phyloP scores from a whole-genome alignment of 2,888 invertebrate species.

The Coecobrya sp. region DNA sequence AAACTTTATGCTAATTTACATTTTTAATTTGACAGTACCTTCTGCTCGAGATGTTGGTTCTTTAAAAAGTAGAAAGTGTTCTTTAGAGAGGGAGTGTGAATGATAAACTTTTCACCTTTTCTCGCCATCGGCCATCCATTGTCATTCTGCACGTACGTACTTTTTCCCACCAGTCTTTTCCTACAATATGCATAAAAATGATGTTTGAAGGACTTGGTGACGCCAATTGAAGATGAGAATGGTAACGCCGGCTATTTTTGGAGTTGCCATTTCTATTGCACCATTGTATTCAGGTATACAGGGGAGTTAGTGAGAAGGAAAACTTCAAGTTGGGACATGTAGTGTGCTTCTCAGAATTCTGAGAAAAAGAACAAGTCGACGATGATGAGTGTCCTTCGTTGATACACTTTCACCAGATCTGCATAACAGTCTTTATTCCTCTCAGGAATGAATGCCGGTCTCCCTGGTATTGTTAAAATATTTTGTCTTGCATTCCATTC shows the following conservation, averaged over 20 bases:
- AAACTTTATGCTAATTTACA: background rate
- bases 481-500: constrained; percentile 3
- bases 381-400: constrained; percentile 46
- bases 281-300: background rate
- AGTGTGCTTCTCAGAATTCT: constrained; percentile 33
- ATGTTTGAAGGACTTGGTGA: background rate
- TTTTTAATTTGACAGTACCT: background rate
- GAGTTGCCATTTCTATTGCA: background rate
- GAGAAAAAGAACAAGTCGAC: background rate
- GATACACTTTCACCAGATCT: constrained; percentile 6
- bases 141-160: background rate
- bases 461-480: background rate
- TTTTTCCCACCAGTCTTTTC: background rate
- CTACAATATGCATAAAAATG: background rate
- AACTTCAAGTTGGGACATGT: constrained; percentile 35
- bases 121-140: background rate
- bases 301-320: background rate
- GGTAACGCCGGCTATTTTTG: background rate
- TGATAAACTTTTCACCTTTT: background rate
- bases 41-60: background rate
- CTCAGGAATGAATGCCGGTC: too few relatives aligned
- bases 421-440: background rate
- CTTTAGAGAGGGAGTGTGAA: background rate
- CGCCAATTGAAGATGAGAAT: background rate
- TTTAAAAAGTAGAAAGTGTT: background rate